Percentiles rank a stretch among this genome's conserved stretches.
Conservation (phyloP, 2,888 invertebrate species). For the Lottia gigantea region DNA sequence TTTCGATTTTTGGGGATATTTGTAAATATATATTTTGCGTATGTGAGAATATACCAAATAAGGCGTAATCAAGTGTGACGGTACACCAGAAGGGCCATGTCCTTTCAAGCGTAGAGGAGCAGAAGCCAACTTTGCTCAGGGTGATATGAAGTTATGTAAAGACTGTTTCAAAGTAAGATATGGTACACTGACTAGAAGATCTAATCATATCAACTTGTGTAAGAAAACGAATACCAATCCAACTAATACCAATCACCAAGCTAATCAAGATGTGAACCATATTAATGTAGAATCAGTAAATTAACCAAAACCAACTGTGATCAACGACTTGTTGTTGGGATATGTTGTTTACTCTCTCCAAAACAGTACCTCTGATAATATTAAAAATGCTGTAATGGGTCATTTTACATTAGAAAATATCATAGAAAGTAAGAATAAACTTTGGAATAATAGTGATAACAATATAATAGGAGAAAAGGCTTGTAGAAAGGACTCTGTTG, state of each 20-base stretch:
- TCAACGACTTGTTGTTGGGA: slow-evolving; percentile 1
- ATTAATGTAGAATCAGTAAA: background rate
- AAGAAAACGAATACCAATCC: slow-evolving; percentile 8
- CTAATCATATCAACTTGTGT: background rate
- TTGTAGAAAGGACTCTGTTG: slow-evolving; percentile 4
- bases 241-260: slow-evolving; percentile 2
- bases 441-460: slow-evolving; percentile 1
- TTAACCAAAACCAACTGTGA: background rate
- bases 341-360: slow-evolving; percentile 5
- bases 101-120: slow-evolving; percentile 2
- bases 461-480: background rate
- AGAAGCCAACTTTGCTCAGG: background rate
- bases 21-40: too few species aligned
- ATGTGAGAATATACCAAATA: background rate
- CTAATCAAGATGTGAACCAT: background rate
- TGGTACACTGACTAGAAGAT: background rate
- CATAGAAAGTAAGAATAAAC: slow-evolving; percentile 6
- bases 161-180: background rate
- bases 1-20: too few species aligned
- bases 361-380: slow-evolving; percentile 1
- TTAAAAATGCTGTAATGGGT: slow-evolving; percentile 9
- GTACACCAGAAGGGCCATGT: slow-evolving; percentile 5
- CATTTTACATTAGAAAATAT: slow-evolving; percentile 6
- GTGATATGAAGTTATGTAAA: slow-evolving; percentile 7
- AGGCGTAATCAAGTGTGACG: slow-evolving; percentile 1